phyloP scores from a whole-genome alignment of 53 echinoderm and acorn worm genomes.

The Crossaster papposus region DNA sequence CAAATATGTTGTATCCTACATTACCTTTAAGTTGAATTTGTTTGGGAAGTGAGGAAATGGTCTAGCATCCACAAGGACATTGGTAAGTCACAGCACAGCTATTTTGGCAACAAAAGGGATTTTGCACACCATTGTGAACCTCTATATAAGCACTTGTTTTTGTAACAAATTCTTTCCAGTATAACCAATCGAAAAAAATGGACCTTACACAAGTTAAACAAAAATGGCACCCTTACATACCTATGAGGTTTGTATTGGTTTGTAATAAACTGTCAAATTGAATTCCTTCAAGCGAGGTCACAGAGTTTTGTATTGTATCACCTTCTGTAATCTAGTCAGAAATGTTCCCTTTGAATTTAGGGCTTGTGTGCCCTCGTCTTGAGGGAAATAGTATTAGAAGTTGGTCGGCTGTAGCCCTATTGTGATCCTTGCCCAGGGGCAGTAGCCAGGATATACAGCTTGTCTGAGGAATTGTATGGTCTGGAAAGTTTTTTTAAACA shows the following conservation, averaged over 20 bases:
- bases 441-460: background rate
- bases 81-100: background rate
- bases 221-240: background rate
- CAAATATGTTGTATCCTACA: no score
- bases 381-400: background rate
- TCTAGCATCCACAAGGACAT: background rate
- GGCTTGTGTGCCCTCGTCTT: background rate
- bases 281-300: slow-evolving; percentile 8
- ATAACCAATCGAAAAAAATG: background rate
- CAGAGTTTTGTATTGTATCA: background rate
- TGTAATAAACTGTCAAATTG: background rate
- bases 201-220: background rate
- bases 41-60: background rate
- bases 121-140: background rate
- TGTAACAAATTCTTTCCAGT: slow-evolving; percentile 27
- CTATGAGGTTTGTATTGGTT: background rate
- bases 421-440: slow-evolving; percentile 11
- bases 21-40: no score
- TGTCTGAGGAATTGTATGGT: slow-evolving; percentile 20
- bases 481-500: background rate
- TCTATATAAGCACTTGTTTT: slow-evolving; percentile 19
- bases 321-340: slow-evolving; percentile 7
- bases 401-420: background rate
- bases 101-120: background rate
- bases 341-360: background rate